A percentile compares a stretch with the other conserved stretches of the same genome.
phyloP scores from a whole-genome alignment of 2,113 vertebrate species.

The Ptilorrhoa leucosticta region DNA sequence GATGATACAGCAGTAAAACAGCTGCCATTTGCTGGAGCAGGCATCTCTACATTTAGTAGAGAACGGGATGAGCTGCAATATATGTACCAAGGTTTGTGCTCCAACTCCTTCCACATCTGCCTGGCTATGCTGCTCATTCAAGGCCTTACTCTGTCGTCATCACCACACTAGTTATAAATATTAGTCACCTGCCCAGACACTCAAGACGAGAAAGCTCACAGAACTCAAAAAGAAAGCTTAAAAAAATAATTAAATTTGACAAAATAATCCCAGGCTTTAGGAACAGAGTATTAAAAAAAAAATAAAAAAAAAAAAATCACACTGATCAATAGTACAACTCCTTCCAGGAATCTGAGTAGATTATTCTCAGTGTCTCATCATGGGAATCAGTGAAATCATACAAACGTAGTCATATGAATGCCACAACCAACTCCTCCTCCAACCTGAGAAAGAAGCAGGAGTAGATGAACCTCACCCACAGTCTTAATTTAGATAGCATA shows the following conservation, averaged over 20 bases:
- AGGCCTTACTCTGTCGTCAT: not conserved
- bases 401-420: not conserved
- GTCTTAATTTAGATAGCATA: not conserved
- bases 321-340: not conserved
- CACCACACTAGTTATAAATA: not conserved
- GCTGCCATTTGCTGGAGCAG: not conserved
- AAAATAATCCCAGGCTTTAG: not conserved
- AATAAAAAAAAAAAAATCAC: not conserved
- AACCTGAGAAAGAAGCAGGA: not conserved
- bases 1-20: not conserved
- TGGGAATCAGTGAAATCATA: not conserved
- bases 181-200: not conserved
- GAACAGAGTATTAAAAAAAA: not conserved
- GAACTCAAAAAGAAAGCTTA: not conserved
- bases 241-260: not conserved
- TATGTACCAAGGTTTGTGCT: not conserved
- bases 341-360: not conserved
- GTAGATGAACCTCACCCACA: conserved; percentile 3
- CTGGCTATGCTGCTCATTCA: not conserved
- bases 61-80: not conserved
- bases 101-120: not conserved
- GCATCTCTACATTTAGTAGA: not conserved
- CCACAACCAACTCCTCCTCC: conserved; percentile 15
- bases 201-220: not conserved
- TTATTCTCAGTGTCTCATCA: not conserved